phyloP scores from a whole-genome alignment of 2,888 invertebrate species.

The Cataglyphis albicans region DNA sequence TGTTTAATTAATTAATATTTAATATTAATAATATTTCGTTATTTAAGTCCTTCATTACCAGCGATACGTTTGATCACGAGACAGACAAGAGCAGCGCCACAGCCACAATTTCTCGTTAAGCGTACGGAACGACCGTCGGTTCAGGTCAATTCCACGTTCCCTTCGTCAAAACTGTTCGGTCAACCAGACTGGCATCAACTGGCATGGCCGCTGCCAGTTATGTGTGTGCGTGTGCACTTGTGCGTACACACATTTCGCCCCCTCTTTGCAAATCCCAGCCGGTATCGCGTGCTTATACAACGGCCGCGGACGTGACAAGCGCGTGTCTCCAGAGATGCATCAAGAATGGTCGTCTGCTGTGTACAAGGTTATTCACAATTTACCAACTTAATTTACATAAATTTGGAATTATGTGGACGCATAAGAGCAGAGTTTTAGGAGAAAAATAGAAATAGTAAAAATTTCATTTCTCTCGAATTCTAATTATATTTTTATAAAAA shows the following conservation, averaged over 20 bases:
- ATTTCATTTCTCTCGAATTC: background rate
- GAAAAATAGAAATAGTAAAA: background rate
- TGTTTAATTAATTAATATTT: no score
- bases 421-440: background rate
- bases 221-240: constrained; percentile 51
- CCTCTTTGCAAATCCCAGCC: constrained; percentile 31
- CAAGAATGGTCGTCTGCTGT: background rate
- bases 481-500: background rate
- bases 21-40: background rate
- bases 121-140: constrained; percentile 53
- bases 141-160: constrained; percentile 56
- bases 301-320: constrained; percentile 49
- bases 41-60: background rate
- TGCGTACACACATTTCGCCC: constrained; percentile 56
- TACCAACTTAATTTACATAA: background rate
- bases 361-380: background rate
- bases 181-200: constrained; percentile 60
- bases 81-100: constrained; percentile 67
- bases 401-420: background rate
- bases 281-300: constrained; percentile 20
- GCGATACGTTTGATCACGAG: background rate
- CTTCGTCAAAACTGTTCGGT: constrained; percentile 56
- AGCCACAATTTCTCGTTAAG: constrained; percentile 62
- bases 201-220: constrained; percentile 41
- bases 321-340: constrained; percentile 22